These are phyloP conservation scores for Chrysomallon squamiferum DNA, from an alignment of 1,140 invertebrate genomes.

Conservation along the genomic window DNA sequence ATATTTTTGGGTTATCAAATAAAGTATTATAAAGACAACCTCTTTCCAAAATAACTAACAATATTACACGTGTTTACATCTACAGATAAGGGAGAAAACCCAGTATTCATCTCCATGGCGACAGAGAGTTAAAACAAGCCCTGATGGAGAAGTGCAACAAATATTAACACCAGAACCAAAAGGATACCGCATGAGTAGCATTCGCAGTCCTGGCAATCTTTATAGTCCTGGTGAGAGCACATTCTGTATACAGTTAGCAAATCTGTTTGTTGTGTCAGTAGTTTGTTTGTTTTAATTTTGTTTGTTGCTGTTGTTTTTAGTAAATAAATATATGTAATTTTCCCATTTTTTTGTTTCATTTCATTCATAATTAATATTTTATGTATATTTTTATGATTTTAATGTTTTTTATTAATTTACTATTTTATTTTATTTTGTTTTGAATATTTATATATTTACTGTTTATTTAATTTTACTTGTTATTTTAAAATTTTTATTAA, in stretches of 20 bases:
- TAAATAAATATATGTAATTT: neutral
- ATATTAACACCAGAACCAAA: conserved; percentile 46
- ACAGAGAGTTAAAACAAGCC: conserved; percentile 39
- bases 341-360: neutral
- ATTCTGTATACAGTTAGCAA: neutral
- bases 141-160: conserved; percentile 55
- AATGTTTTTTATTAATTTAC: neutral
- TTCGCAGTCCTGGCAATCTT: conserved; percentile 69
- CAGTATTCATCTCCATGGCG: conserved; percentile 50
- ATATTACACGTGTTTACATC: no score
- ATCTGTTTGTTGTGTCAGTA: neutral
- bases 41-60: no score
- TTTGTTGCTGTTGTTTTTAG: neutral
- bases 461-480: no score
- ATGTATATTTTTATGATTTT: neutral
- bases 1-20: no score
- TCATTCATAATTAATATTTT: neutral
- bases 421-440: no score
- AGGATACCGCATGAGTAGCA: conserved; percentile 62
- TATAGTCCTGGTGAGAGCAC: conserved; percentile 39
- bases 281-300: neutral
- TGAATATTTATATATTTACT: no score
- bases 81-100: conserved; percentile 59
- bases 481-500: no score
- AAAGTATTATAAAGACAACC: no score